Evolutionary conservation across 2,888 invertebrate genomes (phyloP).

Genomic region (Carcina quercana): DNA sequence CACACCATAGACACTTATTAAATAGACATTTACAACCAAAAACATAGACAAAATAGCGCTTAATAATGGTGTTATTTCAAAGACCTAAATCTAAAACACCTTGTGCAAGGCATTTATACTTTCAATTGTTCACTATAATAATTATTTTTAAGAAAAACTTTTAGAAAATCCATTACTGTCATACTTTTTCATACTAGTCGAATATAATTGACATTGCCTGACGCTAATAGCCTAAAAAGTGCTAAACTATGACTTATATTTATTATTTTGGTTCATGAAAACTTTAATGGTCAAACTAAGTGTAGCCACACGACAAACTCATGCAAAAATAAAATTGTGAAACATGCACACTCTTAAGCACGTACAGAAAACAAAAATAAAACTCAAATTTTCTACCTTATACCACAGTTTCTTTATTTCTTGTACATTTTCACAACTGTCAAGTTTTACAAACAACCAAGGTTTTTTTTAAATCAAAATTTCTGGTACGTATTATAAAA

Average conservation of each 20-base stretch:
- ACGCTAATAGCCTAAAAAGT: conserved; percentile 67
- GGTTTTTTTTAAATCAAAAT: conserved; percentile 17
- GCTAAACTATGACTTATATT: conserved; percentile 65
- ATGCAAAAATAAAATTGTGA: conserved; percentile 42
- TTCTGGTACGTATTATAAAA: conserved; percentile 1
- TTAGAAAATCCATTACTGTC: conserved; percentile 62
- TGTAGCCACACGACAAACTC: conserved; percentile 25
- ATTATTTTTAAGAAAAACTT: conserved; percentile 44
- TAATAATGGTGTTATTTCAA: conserved; percentile 27
- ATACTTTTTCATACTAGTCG: conserved; percentile 60
- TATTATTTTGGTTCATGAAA: conserved; percentile 60
- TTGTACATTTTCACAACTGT: conserved; percentile 66
- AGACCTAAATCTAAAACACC: conserved; percentile 34
- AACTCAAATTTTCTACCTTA: conserved; percentile 57
- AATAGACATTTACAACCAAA: conserved; percentile 34
- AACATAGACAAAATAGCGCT: conserved; percentile 30
- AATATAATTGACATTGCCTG: conserved; percentile 74
- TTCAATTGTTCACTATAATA: conserved; percentile 34
- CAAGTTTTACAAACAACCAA: conserved; percentile 51
- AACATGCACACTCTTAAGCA: conserved; percentile 61
- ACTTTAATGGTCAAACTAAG: conserved; percentile 30
- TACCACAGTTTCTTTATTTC: conserved; percentile 59
- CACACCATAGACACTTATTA: conserved; percentile 53
- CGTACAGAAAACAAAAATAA: conserved; percentile 48
- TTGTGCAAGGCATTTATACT: conserved; percentile 29